Evolutionary conservation across 2,888 invertebrate species (phyloP).

Genomic region (Agriotes lineatus): DNA sequence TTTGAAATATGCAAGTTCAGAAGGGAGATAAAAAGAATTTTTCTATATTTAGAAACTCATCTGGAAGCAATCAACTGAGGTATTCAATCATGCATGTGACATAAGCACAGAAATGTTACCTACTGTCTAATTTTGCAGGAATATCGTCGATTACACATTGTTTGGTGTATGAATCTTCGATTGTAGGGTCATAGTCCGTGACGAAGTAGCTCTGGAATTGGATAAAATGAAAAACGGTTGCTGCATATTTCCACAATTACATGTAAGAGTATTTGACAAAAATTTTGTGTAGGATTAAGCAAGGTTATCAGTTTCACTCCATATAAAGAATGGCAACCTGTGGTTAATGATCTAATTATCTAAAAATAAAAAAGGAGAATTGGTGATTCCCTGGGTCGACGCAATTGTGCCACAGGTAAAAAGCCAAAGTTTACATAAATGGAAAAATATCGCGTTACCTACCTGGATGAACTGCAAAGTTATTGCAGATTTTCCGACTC

Average conservation of each 20-base stretch:
- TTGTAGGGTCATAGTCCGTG: slow-evolving; percentile 98
- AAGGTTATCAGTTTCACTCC: slow-evolving; percentile 58
- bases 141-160: slow-evolving; percentile 98
- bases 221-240: slow-evolving; percentile 45
- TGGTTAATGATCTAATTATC: neutral
- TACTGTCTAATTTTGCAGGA: slow-evolving; percentile 96
- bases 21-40: neutral
- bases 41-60: slow-evolving; percentile 2
- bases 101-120: slow-evolving; percentile 64
- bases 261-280: slow-evolving; percentile 7
- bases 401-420: too few species aligned
- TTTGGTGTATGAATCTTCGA: slow-evolving; percentile 98
- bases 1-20: slow-evolving; percentile 7
- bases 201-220: slow-evolving; percentile 96
- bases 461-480: slow-evolving; percentile 99
- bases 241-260: neutral
- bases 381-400: too few species aligned
- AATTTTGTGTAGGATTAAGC: slow-evolving; percentile 40
- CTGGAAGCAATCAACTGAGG: too few species aligned
- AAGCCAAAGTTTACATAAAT: neutral
- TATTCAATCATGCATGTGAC: neutral
- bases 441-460: slow-evolving; percentile 56
- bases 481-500: slow-evolving; percentile 98
- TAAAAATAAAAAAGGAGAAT: neutral
- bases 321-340: slow-evolving; percentile 56